Evolutionary conservation across 2,888 invertebrate species (phyloP), one percentile per base, ranked within the genome.

Genomic region (Panopea generosa): DNA sequence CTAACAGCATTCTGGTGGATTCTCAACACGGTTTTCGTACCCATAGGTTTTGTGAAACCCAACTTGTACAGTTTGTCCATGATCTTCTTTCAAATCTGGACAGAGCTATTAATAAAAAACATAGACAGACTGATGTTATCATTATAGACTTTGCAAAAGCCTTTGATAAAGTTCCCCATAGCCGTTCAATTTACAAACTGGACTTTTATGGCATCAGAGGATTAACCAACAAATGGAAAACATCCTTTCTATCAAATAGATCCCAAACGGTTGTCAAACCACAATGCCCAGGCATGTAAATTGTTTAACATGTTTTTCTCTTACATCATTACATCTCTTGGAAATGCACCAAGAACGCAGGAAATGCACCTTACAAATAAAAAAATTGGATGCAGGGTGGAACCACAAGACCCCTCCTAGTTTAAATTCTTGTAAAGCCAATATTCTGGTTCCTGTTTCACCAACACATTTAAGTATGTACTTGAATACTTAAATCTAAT

Each of bases 21-120:
- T 18, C 26, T 14, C 65, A 60, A 45, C 69, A 65, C 38, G 63
- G 63, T 16, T 75, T 68, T 47, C 11, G 62, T 3, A 55, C 47
- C 14, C n/a, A 43, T 0, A 14, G 65, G 2, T 69, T 60, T 11
- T 75, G 74, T 38, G 68, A 59, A 33, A 63, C 68, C 14, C 69
- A 75, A 45, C 59, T 75, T 14, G 40, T 62, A n/a, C 56, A 68
- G 22, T 50, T 62, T 52, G 33, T 50, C 6, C 22, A 61, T 16
- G 33, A 61, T 11, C 18, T 49, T 2, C 20, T 14, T 2, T 18
- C 9, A n/a, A 47, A 45, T 16, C 14, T 29, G 9, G 50, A 49
- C 18, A 45, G 16, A 9, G 45, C 45, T 4, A 45, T 9, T n/a
- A 45, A 45, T 20, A 45, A 45, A 16, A 20, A 18, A 3, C 43